Conservation (phyloP, 2,113 vertebrate species). For the Aphyosemion australe region DNA sequence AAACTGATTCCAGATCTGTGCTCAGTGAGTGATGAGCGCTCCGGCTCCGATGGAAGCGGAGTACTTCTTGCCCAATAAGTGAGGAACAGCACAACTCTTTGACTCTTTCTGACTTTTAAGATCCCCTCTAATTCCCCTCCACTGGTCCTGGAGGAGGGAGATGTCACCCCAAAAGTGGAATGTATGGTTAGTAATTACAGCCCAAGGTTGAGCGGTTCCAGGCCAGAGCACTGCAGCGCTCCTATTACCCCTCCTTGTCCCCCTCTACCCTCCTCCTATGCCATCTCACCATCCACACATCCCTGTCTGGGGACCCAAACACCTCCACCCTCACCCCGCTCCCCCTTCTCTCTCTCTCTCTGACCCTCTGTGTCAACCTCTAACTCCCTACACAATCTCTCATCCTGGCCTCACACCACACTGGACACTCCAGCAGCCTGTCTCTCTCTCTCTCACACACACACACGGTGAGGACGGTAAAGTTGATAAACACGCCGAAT, state of each 20-base stretch:
- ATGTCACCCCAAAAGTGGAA: slow-evolving; percentile 83
- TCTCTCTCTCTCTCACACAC: slow-evolving; percentile 16
- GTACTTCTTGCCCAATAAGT: slow-evolving; percentile 55
- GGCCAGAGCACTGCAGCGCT: slow-evolving; percentile 71
- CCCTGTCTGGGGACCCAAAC: slow-evolving; percentile 35
- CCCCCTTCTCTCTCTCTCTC: slow-evolving; percentile 18
- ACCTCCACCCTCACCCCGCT: background rate
- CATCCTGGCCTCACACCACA: slow-evolving; percentile 62
- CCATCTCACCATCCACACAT: slow-evolving; percentile 45
- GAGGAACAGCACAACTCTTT: slow-evolving; percentile 19
- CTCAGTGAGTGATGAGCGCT: slow-evolving; percentile 20
- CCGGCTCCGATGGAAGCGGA: slow-evolving; percentile 47
- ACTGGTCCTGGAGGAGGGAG: slow-evolving; percentile 74
- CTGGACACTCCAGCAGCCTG: slow-evolving; percentile 51
- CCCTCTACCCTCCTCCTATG: slow-evolving; percentile 29
- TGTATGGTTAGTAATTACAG: slow-evolving; percentile 84
- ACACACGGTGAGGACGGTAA: slow-evolving; percentile 30
- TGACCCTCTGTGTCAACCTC: slow-evolving; percentile 73
- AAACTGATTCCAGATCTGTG: too few relatives aligned
- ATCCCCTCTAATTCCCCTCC: slow-evolving; percentile 76
- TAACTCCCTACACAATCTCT: slow-evolving; percentile 77
- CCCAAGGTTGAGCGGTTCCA: slow-evolving; percentile 78
- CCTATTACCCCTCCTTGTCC: slow-evolving; percentile 69
- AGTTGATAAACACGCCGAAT: slow-evolving; percentile 38
- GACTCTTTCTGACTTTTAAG: slow-evolving; percentile 59